Base-by-base conservation (phyloP, 2,797 vertebrate species). In the Leptodactylus fallax region DNA sequence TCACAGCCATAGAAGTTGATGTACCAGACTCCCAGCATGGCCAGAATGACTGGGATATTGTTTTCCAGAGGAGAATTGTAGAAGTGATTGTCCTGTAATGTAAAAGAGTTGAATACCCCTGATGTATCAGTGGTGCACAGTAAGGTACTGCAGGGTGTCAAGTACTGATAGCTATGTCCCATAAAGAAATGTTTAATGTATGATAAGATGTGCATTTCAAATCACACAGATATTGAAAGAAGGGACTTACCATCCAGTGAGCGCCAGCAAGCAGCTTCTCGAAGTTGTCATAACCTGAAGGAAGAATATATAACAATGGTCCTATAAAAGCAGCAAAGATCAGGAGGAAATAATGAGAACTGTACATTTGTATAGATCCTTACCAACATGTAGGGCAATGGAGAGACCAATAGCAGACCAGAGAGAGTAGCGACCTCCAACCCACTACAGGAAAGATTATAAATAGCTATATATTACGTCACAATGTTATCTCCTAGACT, bases 391-490 rank as follows among this genome's bases (percentile, higher is more conserved):
- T 90, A 99, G 94, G 8, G 98, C 98, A n/a, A 99, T 99, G 91
- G 98, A 96, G 92, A 99, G 96, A 89, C 98, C 98, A 27, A 99
- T 99, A 2, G 98, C 98, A 81, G 98, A 99, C 98, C 98, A 99
- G 87, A 99, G 90, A 4, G 98, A 99, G 91, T 98, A 99, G 86
- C 98, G 97, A 23, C 98, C 98, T 85, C 98, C 98, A 77, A 99
- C 98, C 98, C 98, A 99, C 98, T 99, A 89, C 69, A 93, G 94
- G 47, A 9, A 93, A 25, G 91, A 93, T 17, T 91, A 88, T 74
- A 25, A 13, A 55, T 36, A 36, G 36, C 36, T 4, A 36, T 36
- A 36, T 36, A 51, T 17, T 53, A 89, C 36, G 45, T 25, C 12
- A 17, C 8, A 19, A 45, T 17, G 58, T 58, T 13, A 8, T 17